Percentiles rank a stretch among this genome's conserved stretches.
These are phyloP conservation scores for Sminthurinus aureus DNA, from an alignment of 2,888 invertebrate species.

Conservation along the genomic window DNA sequence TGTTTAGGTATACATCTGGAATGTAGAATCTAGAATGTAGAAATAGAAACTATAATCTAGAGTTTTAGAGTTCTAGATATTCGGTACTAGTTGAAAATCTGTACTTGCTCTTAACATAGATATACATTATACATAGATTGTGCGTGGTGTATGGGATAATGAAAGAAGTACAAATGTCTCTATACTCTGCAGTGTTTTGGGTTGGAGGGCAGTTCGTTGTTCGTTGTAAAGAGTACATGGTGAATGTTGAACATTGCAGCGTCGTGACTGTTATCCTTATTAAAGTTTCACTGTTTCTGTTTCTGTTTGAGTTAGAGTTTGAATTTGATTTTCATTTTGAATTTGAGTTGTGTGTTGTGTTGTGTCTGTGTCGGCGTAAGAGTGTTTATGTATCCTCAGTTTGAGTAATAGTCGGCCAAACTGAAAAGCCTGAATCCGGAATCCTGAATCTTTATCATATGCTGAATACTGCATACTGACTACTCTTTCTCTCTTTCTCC, in stretches of 20 bases:
- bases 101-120: not conserved
- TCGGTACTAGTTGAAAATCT: not conserved
- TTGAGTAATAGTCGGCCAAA: no score
- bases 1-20: not conserved
- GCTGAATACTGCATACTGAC: no score
- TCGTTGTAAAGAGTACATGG: not conserved
- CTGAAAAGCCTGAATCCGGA: no score
- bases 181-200: not conserved
- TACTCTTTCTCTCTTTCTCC: no score
- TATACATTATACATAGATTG: not conserved
- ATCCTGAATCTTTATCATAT: no score
- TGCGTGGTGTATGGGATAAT: no score
- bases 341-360: not conserved
- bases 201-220: no score
- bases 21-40: not conserved
- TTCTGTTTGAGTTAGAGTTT: not conserved
- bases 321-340: not conserved
- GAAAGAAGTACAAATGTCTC: no score
- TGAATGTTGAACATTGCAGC: not conserved
- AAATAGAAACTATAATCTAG: not conserved
- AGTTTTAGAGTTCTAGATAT: not conserved
- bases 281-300: not conserved
- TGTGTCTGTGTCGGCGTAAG: no score
- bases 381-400: no score
- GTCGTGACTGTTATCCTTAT: not conserved